A percentile compares a stretch with the other conserved stretches of the same genome.
These are phyloP conservation scores for Amblyraja radiata DNA, from an alignment of 2,797 vertebrate species.

Conservation along the genomic window DNA sequence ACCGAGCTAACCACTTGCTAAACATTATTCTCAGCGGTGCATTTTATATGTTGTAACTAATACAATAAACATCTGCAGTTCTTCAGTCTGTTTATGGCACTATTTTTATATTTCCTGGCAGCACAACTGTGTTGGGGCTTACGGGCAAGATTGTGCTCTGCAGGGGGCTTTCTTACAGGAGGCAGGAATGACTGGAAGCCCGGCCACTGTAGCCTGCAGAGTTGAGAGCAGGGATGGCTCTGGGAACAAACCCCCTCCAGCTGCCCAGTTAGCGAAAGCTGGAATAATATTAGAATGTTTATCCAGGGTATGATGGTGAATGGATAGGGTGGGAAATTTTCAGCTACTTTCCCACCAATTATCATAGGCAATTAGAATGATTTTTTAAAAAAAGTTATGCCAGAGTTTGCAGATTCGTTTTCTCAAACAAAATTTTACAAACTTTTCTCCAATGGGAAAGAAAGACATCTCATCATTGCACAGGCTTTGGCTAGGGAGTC, in stretches of 20 bases:
- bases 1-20: constrained; percentile 11
- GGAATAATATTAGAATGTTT: neutral
- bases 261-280: neutral
- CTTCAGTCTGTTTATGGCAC: neutral
- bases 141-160: neutral
- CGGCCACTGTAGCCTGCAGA: neutral
- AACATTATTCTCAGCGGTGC: constrained; percentile 17
- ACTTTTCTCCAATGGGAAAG: no score
- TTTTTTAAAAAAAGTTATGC: no score
- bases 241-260: neutral
- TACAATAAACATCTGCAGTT: neutral
- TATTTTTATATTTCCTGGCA: neutral
- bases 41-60: constrained; percentile 27
- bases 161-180: neutral
- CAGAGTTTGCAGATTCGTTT: no score
- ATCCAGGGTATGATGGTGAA: neutral
- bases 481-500: no score
- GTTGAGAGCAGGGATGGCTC: neutral
- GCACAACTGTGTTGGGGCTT: neutral
- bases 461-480: no score
- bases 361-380: no score
- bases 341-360: no score
- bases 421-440: no score
- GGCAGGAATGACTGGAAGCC: neutral
- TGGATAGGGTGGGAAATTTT: neutral